Conservation (phyloP, 64 coral and sea anemone genomes). For the Montipora cactus region DNA sequence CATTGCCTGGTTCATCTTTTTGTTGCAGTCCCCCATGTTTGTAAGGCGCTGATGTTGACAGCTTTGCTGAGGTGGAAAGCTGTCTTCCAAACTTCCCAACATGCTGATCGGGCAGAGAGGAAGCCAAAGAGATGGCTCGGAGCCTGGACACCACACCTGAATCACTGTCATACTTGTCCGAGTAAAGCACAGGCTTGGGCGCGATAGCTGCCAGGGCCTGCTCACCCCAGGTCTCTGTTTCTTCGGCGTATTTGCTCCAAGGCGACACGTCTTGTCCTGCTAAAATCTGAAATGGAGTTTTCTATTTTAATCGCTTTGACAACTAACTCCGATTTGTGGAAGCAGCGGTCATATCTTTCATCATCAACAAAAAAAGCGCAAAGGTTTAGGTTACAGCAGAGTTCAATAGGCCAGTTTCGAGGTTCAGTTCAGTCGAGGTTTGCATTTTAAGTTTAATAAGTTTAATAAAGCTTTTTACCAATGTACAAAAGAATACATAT, state of each 20-base stretch:
- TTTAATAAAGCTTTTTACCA: too few species aligned
- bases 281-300: constrained; percentile 28
- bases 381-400: too few species aligned
- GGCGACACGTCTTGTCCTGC: constrained; percentile 86
- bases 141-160: constrained; percentile 23
- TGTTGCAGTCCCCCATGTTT: constrained; percentile 18
- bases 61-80: constrained; percentile 50
- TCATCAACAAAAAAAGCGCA: too few species aligned
- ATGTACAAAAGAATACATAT: too few species aligned
- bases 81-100: constrained; percentile 20
- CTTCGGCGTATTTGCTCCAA: constrained; percentile 96
- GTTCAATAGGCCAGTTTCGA: too few species aligned
- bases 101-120: constrained; percentile 34
- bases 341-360: too few species aligned
- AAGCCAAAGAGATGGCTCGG: constrained; percentile 54
- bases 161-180: constrained; percentile 18
- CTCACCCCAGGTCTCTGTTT: constrained; percentile 85
- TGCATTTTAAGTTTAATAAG: too few species aligned
- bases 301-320: background rate
- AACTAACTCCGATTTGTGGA: too few species aligned
- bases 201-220: constrained; percentile 72
- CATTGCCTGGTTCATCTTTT: constrained; percentile 21
- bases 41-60: constrained; percentile 81
- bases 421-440: too few species aligned
- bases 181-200: constrained; percentile 36